Conservation (phyloP, 2,888 invertebrate species). For the Tetanocera ferruginea region DNA sequence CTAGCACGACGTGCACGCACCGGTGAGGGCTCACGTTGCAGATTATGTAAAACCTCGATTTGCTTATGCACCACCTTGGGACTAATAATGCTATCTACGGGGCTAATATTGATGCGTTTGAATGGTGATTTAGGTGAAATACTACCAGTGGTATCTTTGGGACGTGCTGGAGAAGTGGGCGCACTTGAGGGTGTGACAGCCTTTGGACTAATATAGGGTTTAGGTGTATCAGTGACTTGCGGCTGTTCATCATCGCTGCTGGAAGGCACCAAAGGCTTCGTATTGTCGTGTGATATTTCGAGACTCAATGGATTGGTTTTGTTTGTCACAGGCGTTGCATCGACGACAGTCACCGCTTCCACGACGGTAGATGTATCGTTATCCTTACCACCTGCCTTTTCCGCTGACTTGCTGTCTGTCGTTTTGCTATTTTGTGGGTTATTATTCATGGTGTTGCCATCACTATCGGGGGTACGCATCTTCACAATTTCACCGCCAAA, state of each 20-base stretch:
- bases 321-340: conserved; percentile 32
- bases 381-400: neutral
- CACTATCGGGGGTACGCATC: conserved; percentile 87
- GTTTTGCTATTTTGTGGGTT: conserved; percentile 37
- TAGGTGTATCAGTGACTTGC: neutral
- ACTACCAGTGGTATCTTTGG: conserved; percentile 22
- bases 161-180: conserved; percentile 48
- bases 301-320: conserved; percentile 59
- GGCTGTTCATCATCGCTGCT: neutral
- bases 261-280: conserved; percentile 58
- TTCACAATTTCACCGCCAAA: conserved; percentile 91
- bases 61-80: conserved; percentile 73
- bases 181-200: conserved; percentile 37
- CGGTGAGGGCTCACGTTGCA: conserved; percentile 78
- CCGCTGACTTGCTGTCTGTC: neutral
- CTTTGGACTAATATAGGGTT: neutral
- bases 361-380: conserved; percentile 4
- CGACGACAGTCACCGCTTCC: neutral
- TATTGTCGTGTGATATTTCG: conserved; percentile 68
- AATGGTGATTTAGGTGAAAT: conserved; percentile 60
- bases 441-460: conserved; percentile 73
- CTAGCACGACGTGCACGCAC: conserved; percentile 64
- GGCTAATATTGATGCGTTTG: conserved; percentile 67
- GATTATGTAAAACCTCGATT: conserved; percentile 78
- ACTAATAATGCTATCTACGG: conserved; percentile 70